Evolutionary conservation across 1,140 invertebrate genomes (phyloP).

Genomic region (Cotesia glomerata): DNA sequence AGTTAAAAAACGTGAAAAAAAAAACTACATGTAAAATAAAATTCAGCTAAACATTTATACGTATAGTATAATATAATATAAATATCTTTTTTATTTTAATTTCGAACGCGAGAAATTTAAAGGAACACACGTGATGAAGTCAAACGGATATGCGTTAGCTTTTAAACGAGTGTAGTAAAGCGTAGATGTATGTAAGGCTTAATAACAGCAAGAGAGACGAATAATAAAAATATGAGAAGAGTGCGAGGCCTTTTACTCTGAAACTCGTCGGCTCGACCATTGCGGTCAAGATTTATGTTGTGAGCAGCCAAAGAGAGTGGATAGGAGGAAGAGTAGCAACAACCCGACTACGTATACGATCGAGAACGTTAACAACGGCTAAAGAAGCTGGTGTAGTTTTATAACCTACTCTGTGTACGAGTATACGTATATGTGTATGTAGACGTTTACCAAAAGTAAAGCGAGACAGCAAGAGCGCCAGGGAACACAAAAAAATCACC

Average conservation of each 20-base stretch:
- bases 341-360: too few species aligned
- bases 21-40: too few species aligned
- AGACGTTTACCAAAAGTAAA: neutral
- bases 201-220: neutral
- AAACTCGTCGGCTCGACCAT: constrained; percentile 12
- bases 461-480: neutral
- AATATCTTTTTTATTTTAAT: too few species aligned
- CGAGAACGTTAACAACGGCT: too few species aligned
- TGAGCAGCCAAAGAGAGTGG: neutral
- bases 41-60: too few species aligned
- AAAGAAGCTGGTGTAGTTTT: neutral
- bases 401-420: neutral
- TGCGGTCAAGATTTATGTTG: constrained; percentile 24
- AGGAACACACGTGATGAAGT: constrained; percentile 1
- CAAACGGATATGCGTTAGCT: neutral
- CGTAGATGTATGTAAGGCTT: neutral
- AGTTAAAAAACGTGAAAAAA: too few species aligned
- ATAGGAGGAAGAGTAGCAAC: neutral
- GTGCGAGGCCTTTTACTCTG: constrained; percentile 12
- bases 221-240: neutral
- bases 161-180: neutral
- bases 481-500: neutral
- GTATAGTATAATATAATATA: too few species aligned
- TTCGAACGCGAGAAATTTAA: neutral
- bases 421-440: neutral